phyloP scores from a whole-genome alignment of 2,888 invertebrate genomes.

The Magallana nippona region DNA sequence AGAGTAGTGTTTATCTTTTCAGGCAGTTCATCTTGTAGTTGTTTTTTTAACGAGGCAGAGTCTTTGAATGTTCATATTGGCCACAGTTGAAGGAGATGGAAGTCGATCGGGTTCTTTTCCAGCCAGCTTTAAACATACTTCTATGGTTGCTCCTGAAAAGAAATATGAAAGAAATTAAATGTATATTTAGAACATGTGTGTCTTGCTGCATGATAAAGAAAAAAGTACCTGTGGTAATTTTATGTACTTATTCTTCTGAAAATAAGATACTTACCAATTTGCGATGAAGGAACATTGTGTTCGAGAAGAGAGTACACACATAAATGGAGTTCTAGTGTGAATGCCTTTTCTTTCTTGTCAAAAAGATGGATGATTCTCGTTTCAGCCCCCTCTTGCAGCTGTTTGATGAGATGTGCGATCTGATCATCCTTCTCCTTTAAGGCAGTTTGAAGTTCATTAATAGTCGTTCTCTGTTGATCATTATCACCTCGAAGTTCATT shows the following conservation, averaged over 20 bases:
- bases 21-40: conserved; percentile 16
- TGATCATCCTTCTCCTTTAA: not conserved
- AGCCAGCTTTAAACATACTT: not conserved
- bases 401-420: not conserved
- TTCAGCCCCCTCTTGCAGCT: not conserved
- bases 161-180: no score
- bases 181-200: no score
- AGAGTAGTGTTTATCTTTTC: conserved; percentile 1
- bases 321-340: not conserved
- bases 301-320: not conserved
- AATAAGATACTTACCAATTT: not conserved
- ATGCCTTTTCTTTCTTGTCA: not conserved
- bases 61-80: conserved; percentile 16
- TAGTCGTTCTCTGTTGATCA: no score
- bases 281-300: not conserved
- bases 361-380: no score
- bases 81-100: not conserved
- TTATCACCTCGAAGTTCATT: no score
- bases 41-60: not conserved
- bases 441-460: no score
- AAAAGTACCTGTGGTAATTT: no score
- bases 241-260: no score
- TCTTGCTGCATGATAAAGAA: no score
- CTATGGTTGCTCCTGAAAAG: not conserved
- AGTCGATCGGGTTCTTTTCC: conserved; percentile 3